Percentiles rank a stretch among this genome's conserved stretches.
These are phyloP conservation scores for Ictalurus punctatus DNA, from an alignment of 2,113 vertebrate genomes.

Conservation along the genomic window DNA sequence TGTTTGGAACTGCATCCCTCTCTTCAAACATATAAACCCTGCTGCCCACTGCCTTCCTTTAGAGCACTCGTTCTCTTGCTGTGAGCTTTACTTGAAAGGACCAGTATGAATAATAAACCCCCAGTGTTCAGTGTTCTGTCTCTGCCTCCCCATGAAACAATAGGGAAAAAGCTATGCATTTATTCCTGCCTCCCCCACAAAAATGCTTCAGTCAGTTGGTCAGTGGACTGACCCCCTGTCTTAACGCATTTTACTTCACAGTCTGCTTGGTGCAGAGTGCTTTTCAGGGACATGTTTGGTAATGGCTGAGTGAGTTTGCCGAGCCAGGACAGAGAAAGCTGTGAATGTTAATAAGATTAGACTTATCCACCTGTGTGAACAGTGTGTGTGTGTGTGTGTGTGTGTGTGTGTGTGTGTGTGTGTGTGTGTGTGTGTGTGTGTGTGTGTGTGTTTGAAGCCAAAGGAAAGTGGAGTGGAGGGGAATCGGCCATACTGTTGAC, in stretches of 20 bases:
- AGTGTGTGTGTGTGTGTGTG: not conserved
- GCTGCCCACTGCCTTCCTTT: constrained; percentile 23
- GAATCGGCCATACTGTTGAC: constrained; percentile 26
- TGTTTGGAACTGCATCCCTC: constrained; percentile 34
- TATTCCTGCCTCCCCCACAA: constrained; percentile 54
- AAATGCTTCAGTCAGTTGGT: constrained; percentile 54
- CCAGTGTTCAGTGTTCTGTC: constrained; percentile 49
- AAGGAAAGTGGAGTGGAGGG: not conserved
- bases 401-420: no score
- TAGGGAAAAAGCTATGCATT: constrained; percentile 58
- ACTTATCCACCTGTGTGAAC: constrained; percentile 53
- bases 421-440: not conserved
- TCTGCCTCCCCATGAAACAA: constrained; percentile 53
- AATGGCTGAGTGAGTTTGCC: constrained; percentile 43
- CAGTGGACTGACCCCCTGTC: constrained; percentile 61
- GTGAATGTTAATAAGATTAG: constrained; percentile 62
- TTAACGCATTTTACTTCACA: constrained; percentile 55
- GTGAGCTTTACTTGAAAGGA: constrained; percentile 52
- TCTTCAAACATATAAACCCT: constrained; percentile 39
- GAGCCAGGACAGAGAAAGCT: constrained; percentile 40
- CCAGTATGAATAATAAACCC: constrained; percentile 67
- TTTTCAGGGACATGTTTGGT: constrained; percentile 46
- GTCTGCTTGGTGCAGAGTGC: constrained; percentile 17
- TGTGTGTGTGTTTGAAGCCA: not conserved
- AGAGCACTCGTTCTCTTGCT: constrained; percentile 26